These are phyloP conservation scores for Oncorhynchus masou DNA, from an alignment of 2,113 vertebrate genomes.

Conservation along the genomic window DNA sequence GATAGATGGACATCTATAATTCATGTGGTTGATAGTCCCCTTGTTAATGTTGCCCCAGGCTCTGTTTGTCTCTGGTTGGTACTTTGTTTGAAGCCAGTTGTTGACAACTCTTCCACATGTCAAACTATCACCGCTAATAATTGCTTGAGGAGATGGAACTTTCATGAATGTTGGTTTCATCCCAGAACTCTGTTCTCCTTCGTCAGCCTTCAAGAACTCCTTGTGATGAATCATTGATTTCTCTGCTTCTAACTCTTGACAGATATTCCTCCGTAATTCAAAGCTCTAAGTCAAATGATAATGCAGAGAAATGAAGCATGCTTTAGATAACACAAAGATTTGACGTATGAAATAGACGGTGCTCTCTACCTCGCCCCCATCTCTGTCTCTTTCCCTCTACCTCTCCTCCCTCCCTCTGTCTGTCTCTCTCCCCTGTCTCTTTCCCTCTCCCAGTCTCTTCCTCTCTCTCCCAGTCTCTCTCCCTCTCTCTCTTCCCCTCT, in stretches of 20 bases:
- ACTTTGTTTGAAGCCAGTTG: constrained; percentile 77
- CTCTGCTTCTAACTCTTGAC: constrained; percentile 76
- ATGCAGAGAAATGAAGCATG: constrained; percentile 85
- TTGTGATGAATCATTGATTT: constrained; percentile 94
- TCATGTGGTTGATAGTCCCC: constrained; percentile 62
- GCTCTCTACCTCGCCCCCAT: constrained; percentile 33
- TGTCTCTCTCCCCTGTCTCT: not conserved
- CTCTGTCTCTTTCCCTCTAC: constrained; percentile 13
- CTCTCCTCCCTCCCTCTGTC: not conserved
- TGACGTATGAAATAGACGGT: constrained; percentile 84
- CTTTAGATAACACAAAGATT: constrained; percentile 80
- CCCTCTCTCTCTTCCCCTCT: constrained; percentile 19
- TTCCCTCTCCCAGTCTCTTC: not conserved
- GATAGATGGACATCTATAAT: constrained; percentile 73
- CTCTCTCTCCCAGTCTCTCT: not conserved
- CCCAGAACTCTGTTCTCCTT: constrained; percentile 67
- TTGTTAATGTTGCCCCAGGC: constrained; percentile 81
- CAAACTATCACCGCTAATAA: constrained; percentile 85
- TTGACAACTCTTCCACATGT: constrained; percentile 80
- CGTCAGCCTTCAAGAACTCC: constrained; percentile 74
- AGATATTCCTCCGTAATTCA: constrained; percentile 89
- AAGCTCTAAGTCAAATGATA: constrained; percentile 92
- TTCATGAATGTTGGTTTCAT: constrained; percentile 84
- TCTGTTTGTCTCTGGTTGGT: constrained; percentile 73
- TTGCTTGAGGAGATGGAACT: constrained; percentile 87